These are phyloP conservation scores for Heliornis fulica DNA, from an alignment of 2,113 vertebrate genomes.

Conservation along the genomic window DNA sequence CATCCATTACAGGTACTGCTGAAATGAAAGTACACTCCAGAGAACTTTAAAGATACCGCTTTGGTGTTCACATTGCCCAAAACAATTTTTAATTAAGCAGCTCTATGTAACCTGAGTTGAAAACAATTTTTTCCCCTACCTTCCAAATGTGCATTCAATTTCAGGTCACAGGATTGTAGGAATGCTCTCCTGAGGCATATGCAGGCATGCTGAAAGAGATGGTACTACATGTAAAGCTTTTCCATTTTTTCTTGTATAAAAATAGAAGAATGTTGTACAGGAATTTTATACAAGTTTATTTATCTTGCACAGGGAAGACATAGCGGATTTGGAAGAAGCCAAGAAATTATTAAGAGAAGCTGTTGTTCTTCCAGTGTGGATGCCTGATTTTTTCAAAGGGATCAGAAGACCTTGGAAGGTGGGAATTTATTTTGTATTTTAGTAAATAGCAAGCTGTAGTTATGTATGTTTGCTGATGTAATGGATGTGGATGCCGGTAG, in stretches of 20 bases:
- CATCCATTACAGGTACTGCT: background rate
- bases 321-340: conserved; percentile 83
- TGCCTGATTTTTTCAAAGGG: conserved; percentile 87
- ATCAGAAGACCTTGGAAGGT: conserved; percentile 86
- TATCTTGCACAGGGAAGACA: conserved; percentile 77
- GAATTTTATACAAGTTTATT: background rate
- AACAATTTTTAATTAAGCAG: conserved; percentile 54
- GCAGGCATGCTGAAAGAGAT: background rate
- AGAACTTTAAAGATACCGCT: background rate
- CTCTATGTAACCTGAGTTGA: background rate
- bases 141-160: conserved; percentile 23
- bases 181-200: background rate
- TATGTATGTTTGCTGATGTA: background rate
- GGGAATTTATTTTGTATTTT: background rate
- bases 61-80: conserved; percentile 13
- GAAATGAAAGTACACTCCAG: background rate
- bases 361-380: conserved; percentile 86
- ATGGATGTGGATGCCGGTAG: background rate
- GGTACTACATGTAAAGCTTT: background rate
- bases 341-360: conserved; percentile 84
- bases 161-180: conserved; percentile 7
- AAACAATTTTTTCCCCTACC: background rate
- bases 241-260: background rate
- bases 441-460: background rate
- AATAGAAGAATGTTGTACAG: background rate